Percentiles rank a stretch among this genome's conserved stretches.
phyloP scores from a whole-genome alignment of 2,797 vertebrate species.

The Coccyzus lansbergi region DNA sequence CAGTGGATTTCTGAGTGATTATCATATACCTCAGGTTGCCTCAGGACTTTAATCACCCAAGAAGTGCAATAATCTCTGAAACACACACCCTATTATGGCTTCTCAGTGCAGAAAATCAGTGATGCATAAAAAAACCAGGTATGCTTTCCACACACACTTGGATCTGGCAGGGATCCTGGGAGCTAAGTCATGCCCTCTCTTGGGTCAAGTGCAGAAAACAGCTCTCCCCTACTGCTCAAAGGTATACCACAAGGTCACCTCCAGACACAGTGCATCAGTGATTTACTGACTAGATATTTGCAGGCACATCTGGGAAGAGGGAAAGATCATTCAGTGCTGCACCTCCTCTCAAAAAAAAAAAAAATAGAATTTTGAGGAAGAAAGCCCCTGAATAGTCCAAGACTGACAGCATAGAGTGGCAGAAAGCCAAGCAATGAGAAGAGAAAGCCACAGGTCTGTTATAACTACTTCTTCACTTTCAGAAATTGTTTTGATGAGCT shows the following conservation, averaged over 20 bases:
- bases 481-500: not conserved
- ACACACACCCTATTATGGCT: accelerated
- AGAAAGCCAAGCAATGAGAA: not conserved
- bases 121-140: not conserved
- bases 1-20: not conserved
- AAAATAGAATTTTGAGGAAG: not conserved
- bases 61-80: not conserved
- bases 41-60: not conserved
- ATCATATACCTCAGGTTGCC: not conserved
- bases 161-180: not conserved
- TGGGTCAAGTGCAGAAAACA: not conserved
- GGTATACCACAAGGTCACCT: not conserved
- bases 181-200: not conserved
- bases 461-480: not conserved
- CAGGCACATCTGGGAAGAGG: not conserved
- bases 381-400: not conserved
- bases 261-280: not conserved
- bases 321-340: not conserved
- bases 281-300: not conserved
- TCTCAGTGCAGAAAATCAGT: not conserved
- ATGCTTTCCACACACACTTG: accelerated
- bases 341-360: not conserved
- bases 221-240: not conserved
- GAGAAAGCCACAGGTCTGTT: not conserved
- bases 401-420: accelerated